Evolutionary conservation across 2,888 invertebrate species (phyloP).

Genomic region (Desoria tigrina): DNA sequence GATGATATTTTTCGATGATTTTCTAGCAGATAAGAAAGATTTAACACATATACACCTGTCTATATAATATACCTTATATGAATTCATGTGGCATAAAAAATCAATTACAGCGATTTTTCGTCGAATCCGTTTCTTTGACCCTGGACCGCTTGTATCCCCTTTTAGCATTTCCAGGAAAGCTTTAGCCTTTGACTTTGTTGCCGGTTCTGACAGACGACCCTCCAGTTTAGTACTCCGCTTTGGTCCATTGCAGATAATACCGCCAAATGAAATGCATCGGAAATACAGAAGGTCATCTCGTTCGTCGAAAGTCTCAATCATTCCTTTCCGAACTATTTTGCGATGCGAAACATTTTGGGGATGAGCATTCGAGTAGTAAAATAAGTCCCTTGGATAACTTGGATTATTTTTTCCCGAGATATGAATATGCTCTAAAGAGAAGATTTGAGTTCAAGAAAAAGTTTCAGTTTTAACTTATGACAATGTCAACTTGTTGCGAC

Average conservation of each 20-base stretch:
- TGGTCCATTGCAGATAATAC: slow-evolving; percentile 41
- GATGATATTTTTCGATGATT: slow-evolving; percentile 48
- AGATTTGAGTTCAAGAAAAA: no score
- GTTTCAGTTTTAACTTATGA: no score
- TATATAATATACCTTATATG: no score
- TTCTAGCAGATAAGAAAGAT: no score
- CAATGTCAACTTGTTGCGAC: no score
- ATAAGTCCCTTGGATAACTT: slow-evolving; percentile 43
- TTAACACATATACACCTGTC: no score
- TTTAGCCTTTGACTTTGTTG: slow-evolving; percentile 29
- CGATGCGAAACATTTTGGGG: slow-evolving; percentile 41
- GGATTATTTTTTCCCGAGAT: slow-evolving; percentile 47
- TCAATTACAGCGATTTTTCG: slow-evolving; percentile 39
- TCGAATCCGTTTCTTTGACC: slow-evolving; percentile 33
- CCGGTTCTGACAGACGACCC: no score
- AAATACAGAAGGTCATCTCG: slow-evolving; percentile 49
- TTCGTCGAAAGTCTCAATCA: slow-evolving; percentile 50
- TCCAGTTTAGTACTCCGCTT: slow-evolving; percentile 10
- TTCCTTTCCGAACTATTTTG: slow-evolving; percentile 43
- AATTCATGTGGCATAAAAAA: no score
- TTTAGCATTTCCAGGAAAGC: slow-evolving; percentile 43
- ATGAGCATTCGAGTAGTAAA: slow-evolving; percentile 48
- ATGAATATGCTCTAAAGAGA: slow-evolving; percentile 45
- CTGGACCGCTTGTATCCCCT: slow-evolving; percentile 30
- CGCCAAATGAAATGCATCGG: slow-evolving; percentile 44